Percentiles rank a stretch among this genome's conserved stretches.
Evolutionary conservation across 2,888 invertebrate genomes (phyloP).

Genomic region (Hydrotaea cyrtoneurina): DNA sequence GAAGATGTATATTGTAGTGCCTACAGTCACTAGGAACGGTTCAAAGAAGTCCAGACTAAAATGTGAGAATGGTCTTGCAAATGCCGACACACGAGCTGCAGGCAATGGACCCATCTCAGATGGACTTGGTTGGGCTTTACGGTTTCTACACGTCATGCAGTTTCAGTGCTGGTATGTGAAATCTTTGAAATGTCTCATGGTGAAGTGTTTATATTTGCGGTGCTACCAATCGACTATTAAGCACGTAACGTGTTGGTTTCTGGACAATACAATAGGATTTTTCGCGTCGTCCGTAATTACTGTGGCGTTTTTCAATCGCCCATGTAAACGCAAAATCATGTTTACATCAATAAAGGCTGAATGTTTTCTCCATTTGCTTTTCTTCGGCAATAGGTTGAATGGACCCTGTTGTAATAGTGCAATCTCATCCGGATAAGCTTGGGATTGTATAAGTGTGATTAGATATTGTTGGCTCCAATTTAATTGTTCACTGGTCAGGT

Average conservation of each 20-base stretch:
- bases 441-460: background rate
- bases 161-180: constrained; percentile 47
- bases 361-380: background rate
- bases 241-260: constrained; percentile 48
- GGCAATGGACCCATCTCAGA: constrained; percentile 64
- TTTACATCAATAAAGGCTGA: constrained; percentile 59
- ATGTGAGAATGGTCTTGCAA: constrained; percentile 43
- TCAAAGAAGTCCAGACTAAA: constrained; percentile 62
- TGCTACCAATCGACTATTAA: constrained; percentile 58
- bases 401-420: background rate
- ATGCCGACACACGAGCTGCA: constrained; percentile 57
- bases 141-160: constrained; percentile 52
- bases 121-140: constrained; percentile 41
- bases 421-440: background rate
- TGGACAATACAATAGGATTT: constrained; percentile 60
- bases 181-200: constrained; percentile 55
- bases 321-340: constrained; percentile 53
- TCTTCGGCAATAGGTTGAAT: background rate
- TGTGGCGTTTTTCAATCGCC: too few relatives aligned
- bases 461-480: too few relatives aligned
- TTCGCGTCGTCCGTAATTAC: constrained; percentile 45
- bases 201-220: constrained; percentile 57
- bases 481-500: background rate
- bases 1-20: constrained; percentile 44
- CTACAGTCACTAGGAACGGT: constrained; percentile 52